Percentiles rank a stretch among this genome's conserved stretches.
These are phyloP conservation scores for Zeuzera pyrina DNA, from an alignment of 2,888 invertebrate genomes.

Conservation along the genomic window DNA sequence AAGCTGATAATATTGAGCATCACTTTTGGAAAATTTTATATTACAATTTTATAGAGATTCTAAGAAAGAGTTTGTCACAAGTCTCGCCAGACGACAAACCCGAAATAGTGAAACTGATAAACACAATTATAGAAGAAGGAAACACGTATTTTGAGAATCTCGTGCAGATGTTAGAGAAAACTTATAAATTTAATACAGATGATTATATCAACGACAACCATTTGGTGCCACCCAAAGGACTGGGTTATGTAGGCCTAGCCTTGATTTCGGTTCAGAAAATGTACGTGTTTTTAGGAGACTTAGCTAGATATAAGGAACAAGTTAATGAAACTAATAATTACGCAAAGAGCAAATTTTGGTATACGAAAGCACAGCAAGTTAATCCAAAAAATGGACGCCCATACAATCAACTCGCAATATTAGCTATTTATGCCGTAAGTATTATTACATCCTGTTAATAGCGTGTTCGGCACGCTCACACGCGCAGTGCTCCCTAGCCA, in stretches of 20 bases:
- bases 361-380: conserved; percentile 93
- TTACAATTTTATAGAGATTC: conserved; percentile 88
- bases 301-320: conserved; percentile 92
- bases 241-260: conserved; percentile 80
- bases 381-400: conserved; percentile 96
- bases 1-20: conserved; percentile 89
- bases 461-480: too few relatives aligned
- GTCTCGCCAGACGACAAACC: conserved; percentile 75
- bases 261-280: conserved; percentile 90
- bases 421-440: conserved; percentile 87
- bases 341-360: conserved; percentile 83
- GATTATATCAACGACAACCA: conserved; percentile 75
- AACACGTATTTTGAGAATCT: conserved; percentile 84
- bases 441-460: conserved; percentile 2
- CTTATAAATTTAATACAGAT: conserved; percentile 81
- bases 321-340: conserved; percentile 86
- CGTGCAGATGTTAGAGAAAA: conserved; percentile 80
- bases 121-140: conserved; percentile 85
- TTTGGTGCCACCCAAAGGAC: conserved; percentile 74
- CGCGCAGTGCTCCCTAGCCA: too few relatives aligned
- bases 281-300: conserved; percentile 91
- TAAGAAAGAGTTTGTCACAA: conserved; percentile 79
- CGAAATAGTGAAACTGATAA: conserved; percentile 76
- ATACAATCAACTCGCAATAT: conserved; percentile 94
- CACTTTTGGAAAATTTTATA: conserved; percentile 94